A percentile compares a stretch with the other conserved stretches of the same genome.
Evolutionary conservation across 2,888 invertebrate species (phyloP).

Genomic region (Limnephilus rhombicus): DNA sequence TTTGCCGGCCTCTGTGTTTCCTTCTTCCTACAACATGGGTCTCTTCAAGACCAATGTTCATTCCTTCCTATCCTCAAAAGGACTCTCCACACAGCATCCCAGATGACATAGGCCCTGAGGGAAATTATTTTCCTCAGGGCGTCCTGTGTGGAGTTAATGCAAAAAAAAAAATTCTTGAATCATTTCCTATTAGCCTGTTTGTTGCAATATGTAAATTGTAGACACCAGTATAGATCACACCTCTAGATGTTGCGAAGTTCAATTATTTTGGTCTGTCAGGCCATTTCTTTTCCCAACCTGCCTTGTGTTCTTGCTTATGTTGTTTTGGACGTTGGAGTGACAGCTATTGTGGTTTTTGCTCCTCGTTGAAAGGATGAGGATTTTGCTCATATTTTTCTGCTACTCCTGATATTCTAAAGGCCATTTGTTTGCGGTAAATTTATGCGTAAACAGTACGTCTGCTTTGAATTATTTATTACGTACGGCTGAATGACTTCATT

Average conservation of each 20-base stretch:
- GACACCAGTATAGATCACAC: no score
- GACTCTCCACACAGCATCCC: no score
- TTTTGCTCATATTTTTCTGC: conserved; percentile 2
- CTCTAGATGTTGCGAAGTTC: neutral
- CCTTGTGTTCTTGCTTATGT: conserved; percentile 33
- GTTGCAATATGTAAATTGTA: no score
- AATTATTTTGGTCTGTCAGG: neutral
- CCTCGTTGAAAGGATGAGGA: conserved; percentile 50
- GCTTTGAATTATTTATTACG: conserved; percentile 47
- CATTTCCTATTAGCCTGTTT: no score
- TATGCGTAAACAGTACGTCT: conserved; percentile 50
- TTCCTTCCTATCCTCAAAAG: no score
- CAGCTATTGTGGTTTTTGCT: conserved; percentile 50
- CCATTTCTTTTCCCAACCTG: neutral
- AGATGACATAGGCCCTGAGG: no score
- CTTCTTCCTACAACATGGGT: no score
- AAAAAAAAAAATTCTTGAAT: no score
- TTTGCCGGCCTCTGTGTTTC: no score
- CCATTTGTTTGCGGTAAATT: conserved; percentile 45
- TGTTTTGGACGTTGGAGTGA: conserved; percentile 41
- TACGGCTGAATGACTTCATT: conserved; percentile 36
- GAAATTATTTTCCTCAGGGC: no score
- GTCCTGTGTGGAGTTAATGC: no score
- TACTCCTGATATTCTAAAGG: conserved; percentile 28
- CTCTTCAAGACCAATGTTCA: no score